Base-by-base conservation (phyloP, 2,888 invertebrate species). In the Drosophila paracracens region DNA sequence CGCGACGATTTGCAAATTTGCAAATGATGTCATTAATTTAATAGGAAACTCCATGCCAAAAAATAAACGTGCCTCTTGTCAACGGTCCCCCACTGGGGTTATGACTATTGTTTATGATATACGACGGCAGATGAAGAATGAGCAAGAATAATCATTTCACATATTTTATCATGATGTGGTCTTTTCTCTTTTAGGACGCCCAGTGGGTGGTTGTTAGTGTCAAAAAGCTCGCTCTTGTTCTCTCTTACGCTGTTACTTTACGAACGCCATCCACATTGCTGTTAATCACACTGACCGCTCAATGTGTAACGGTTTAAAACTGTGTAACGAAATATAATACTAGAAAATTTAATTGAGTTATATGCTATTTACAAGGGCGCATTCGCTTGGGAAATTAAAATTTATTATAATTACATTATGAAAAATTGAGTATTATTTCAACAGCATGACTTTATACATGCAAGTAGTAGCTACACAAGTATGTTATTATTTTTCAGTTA, bases 1-100 rank as follows among this genome's bases (percentile, higher is more conserved):
- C 66, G 63, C 79, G 83, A 75, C 81, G 79, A 84, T 86, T 88
- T 83, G 83, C 78, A 88, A 85, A 88, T 54, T 18, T 54, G 54
- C n/a, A 38, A 38, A 56, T 76, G 73, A 88, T 84, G 76, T 71
- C 83, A 88, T 86, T 75, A 81, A 79, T 83, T 81, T 65, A 25
- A 18, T 57, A 50, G 65, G 62, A 57, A 46, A 61, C 38, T 56
- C 43, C 35, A 53, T 25, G 53, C n/a, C 18, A 35, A 27, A 13
- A 8, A 35, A 36, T 25, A 13, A 51, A 50, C 38, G 56, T 21
- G 50, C 18, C 59, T 62, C 13, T 40, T 59, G 59, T 65, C 56
- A 59, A 18, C 59, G 54, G 25, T 27, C 7, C 67, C 13, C 11
- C 60, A 27, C 35, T 36, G 35, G 25, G 35, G 35, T 58, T 65